Evolutionary conservation across 2,888 invertebrate genomes (phyloP), one percentile per base, ranked within the genome.

Genomic region (Herminia tarsipennalis): DNA sequence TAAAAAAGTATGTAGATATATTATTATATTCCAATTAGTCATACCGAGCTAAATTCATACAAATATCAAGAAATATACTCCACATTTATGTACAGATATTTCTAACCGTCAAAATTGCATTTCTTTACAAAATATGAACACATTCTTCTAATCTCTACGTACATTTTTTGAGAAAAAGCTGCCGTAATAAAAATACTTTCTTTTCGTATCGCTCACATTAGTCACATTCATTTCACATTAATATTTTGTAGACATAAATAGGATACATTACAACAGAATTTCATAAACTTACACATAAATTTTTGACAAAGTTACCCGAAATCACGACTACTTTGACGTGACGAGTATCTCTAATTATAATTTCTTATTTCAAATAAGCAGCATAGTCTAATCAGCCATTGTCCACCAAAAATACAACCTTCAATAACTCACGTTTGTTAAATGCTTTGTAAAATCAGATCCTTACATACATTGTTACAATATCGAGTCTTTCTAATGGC

Each of bases 41-140:
- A 13, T 24, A 21, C 28, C 45, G 41, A 53, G 42, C 49, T 52
- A 56, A 59, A 59, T 48, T 45, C 56, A 59, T 52, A 67, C 52
- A 54, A 59, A 51, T 50, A 51, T 55, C 48, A 51, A 41, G 48
- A 59, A 63, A 59, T 56, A 68, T 56, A 55, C 29, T 51, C 42
- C 41, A 62, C 37, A 40, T 18, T 30, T 48, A 50, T 58, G 38
- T 53, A 52, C 45, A 61, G 42, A 24, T 43, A 62, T 46, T 53
- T 47, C 51, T 57, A 39, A 50, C 29, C 52, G 50, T 63, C 55
- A 58, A 70, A 59, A 52, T 53, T 48, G 58, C 50, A 35, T 45
- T 55, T 46, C 47, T 39, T 50, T 50, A 65, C 66, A 78, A 83
- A 83, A 80, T 81, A 81, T 77, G 78, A 82, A 81, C 78, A 82